Evolutionary conservation across 2,888 invertebrate genomes (phyloP).

Genomic region (Encarsia formosa): DNA sequence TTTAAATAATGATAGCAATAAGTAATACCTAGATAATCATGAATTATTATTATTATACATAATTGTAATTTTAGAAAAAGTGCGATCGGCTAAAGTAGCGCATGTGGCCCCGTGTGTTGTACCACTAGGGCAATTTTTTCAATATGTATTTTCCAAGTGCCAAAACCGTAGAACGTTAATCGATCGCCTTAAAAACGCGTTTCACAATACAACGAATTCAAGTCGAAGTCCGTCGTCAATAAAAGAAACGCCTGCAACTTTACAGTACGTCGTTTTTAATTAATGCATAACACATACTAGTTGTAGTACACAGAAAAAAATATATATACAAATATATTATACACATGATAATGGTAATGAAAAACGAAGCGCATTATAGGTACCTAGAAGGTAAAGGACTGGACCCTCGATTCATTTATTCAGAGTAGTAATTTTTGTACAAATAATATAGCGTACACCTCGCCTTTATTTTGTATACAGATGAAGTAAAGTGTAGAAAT

Average conservation of each 20-base stretch:
- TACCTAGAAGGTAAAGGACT: constrained; percentile 30
- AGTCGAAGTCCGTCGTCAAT: constrained; percentile 20
- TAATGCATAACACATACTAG: constrained; percentile 23
- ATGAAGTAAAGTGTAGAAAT: constrained; percentile 16
- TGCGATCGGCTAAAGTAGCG: constrained; percentile 23
- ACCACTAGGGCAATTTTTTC: constrained; percentile 26
- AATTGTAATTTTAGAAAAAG: constrained; percentile 7
- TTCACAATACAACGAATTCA: constrained; percentile 30
- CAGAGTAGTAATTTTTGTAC: constrained; percentile 23
- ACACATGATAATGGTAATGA: too few relatives aligned
- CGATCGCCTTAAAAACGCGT: constrained; percentile 35
- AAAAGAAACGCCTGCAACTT: constrained; percentile 19
- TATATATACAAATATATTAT: too few relatives aligned
- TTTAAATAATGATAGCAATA: neutral
- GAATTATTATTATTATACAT: constrained; percentile 2
- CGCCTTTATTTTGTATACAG: constrained; percentile 24
- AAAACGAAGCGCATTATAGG: constrained; percentile 26
- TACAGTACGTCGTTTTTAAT: constrained; percentile 22
- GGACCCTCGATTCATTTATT: constrained; percentile 28
- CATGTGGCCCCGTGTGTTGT: constrained; percentile 22
- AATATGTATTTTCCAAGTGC: constrained; percentile 45
- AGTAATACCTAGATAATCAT: neutral
- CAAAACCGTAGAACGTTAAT: constrained; percentile 45
- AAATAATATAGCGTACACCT: constrained; percentile 23
- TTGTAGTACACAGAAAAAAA: constrained; percentile 32